phyloP scores from a whole-genome alignment of 2,113 vertebrate genomes.

The Lichenostomus cassidix region DNA sequence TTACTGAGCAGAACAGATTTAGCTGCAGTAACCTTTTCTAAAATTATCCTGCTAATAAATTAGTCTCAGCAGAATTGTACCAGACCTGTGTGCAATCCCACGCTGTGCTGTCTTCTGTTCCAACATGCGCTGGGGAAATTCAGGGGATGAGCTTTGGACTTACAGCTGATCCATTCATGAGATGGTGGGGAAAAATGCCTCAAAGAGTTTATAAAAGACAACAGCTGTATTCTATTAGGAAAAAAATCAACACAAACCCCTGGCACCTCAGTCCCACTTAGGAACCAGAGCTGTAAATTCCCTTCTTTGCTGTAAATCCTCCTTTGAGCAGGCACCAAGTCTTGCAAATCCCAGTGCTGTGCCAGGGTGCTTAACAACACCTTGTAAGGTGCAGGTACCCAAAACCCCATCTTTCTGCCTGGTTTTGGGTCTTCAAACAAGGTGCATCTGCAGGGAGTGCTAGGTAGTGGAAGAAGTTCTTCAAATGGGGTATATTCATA shows the following conservation, averaged over 20 bases:
- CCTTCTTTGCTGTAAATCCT: not conserved
- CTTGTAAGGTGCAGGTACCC: not conserved
- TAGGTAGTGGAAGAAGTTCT: not conserved
- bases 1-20: not conserved
- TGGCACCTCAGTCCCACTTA: not conserved
- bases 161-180: not conserved
- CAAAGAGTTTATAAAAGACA: not conserved
- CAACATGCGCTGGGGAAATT: not conserved
- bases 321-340: not conserved
- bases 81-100: not conserved
- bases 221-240: not conserved
- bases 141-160: not conserved
- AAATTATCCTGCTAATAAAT: not conserved
- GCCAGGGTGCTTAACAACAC: not conserved
- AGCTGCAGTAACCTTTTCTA: not conserved
- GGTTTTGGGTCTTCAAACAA: not conserved
- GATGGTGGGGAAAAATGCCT: not conserved
- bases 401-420: not conserved
- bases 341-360: not conserved
- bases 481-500: not conserved
- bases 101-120: not conserved
- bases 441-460: not conserved
- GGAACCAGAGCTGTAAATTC: not conserved
- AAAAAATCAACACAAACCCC: fast-evolving
- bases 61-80: not conserved